Evolutionary conservation across 2,888 invertebrate genomes (phyloP), one percentile per base, ranked within the genome.

Genomic region (Hololepta plana): DNA sequence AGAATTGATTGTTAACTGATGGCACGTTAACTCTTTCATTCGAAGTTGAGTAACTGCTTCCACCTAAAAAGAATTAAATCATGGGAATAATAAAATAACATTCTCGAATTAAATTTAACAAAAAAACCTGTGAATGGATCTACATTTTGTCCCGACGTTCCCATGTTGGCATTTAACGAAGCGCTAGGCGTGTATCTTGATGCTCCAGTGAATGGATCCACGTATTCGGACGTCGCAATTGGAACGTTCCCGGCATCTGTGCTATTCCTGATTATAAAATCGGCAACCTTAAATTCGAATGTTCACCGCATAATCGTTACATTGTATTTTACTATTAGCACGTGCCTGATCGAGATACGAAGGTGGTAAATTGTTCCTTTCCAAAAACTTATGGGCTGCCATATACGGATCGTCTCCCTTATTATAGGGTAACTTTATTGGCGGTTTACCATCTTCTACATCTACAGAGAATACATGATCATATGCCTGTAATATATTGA

Each of bases 391-490:
- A 49, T 95, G 87, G 1, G 96, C 93, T 1, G 79, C 81, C 26
- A 67, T 62, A 77, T 88, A 95, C 0, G 93, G 90, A 56, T 96
- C 91, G 38, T 96, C 85, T 11, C 66, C 71, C 32, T 64, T 66
- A 53, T 96, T 91, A 51, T 76, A 96, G 0, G 93, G 91, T 35
- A 96, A 59, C 50, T 95, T 90, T 10, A 93, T 59, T 0, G 87
- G 72, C 0, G 85, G 84, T 24, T 71, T 70, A 1, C 81, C 85
- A 45, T 91, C 91, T 45, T 90, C 82, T 28, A 95, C 76, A 43
- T 93, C 93, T n/a, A 96, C 87, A 36, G 72, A 77, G 52, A 96
- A 95, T 14, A 95, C 91, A 55, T 71, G 93, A 57, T 96, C 96
- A 47, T 91, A 96, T 44, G 85, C 79, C 62, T 67, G 41, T 21